These are phyloP conservation scores for Eupithecia inturbata DNA, from an alignment of 2,888 invertebrate genomes.

Conservation along the genomic window DNA sequence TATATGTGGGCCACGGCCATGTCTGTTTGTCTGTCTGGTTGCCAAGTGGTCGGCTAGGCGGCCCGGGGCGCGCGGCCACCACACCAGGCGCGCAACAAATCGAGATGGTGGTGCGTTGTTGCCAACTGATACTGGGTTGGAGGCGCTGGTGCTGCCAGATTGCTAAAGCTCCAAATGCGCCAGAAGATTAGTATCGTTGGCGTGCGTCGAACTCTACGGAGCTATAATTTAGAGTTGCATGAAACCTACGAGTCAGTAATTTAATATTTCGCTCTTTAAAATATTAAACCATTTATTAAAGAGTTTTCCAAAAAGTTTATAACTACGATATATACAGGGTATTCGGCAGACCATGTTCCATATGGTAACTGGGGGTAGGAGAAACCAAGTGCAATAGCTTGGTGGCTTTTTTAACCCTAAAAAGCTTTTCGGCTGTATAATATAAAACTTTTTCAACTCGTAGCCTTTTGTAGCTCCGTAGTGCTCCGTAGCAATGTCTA, in stretches of 20 bases:
- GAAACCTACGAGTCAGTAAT: background rate
- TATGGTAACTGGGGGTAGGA: too few relatives aligned
- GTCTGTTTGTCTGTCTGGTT: conserved; percentile 67
- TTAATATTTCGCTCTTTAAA: background rate
- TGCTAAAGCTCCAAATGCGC: background rate
- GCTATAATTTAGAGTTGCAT: background rate
- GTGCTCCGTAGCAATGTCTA: conserved; percentile 2
- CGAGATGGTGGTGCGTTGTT: conserved; percentile 45
- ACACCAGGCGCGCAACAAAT: conserved; percentile 71
- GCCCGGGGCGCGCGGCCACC: conserved; percentile 67
- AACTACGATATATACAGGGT: too few relatives aligned
- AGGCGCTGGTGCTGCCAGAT: conserved; percentile 1
- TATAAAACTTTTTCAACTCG: too few relatives aligned
- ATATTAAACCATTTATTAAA: too few relatives aligned
- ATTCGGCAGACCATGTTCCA: too few relatives aligned
- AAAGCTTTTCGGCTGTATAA: background rate
- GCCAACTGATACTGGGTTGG: conserved; percentile 19
- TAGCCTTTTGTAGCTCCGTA: conserved; percentile 3
- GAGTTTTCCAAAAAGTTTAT: too few relatives aligned
- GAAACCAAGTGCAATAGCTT: too few relatives aligned
- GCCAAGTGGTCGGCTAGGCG: conserved; percentile 77
- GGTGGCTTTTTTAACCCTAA: too few relatives aligned
- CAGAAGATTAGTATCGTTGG: background rate
- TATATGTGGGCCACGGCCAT: conserved; percentile 57
- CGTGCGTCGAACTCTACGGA: background rate